A percentile compares a stretch with the other conserved stretches of the same genome.
These are phyloP conservation scores for Nestor notabilis DNA, from an alignment of 2,113 vertebrate genomes.

Conservation along the genomic window DNA sequence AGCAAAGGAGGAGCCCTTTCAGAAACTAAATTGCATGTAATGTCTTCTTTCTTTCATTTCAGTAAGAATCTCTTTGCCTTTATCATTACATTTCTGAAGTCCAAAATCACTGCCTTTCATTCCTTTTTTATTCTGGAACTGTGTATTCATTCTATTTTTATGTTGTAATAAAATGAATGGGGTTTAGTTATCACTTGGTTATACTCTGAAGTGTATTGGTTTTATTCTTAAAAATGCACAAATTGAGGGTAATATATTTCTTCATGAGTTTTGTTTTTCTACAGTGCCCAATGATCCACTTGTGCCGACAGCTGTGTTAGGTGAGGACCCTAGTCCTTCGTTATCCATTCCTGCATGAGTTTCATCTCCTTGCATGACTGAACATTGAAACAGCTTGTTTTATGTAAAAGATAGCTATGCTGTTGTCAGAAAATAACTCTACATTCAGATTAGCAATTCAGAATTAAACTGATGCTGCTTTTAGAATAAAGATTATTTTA, in stretches of 20 bases:
- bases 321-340: slow-evolving; percentile 87
- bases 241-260: slow-evolving; percentile 68
- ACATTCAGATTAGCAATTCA: not conserved
- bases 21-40: slow-evolving; percentile 31
- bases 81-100: slow-evolving; percentile 17
- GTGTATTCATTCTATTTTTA: not conserved
- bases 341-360: slow-evolving; percentile 72
- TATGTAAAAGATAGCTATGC: slow-evolving; percentile 3
- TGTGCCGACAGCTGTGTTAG: slow-evolving; percentile 99
- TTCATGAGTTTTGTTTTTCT: slow-evolving; percentile 88
- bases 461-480: not conserved
- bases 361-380: slow-evolving; percentile 77
- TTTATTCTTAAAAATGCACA: slow-evolving; percentile 36
- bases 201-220: slow-evolving; percentile 25
- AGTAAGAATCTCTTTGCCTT: slow-evolving; percentile 20
- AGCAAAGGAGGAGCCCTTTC: slow-evolving; percentile 27
- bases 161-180: not conserved
- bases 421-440: slow-evolving; percentile 12
- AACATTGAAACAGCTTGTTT: slow-evolving; percentile 43
- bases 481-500: not conserved
- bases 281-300: slow-evolving; percentile 98
- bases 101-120: slow-evolving; percentile 34
- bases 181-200: slow-evolving; percentile 16
- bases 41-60: slow-evolving; percentile 9
- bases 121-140: slow-evolving; percentile 11